Evolutionary conservation across 1,140 invertebrate species (phyloP).

Genomic region (Pseudomyrmex gracilis): DNA sequence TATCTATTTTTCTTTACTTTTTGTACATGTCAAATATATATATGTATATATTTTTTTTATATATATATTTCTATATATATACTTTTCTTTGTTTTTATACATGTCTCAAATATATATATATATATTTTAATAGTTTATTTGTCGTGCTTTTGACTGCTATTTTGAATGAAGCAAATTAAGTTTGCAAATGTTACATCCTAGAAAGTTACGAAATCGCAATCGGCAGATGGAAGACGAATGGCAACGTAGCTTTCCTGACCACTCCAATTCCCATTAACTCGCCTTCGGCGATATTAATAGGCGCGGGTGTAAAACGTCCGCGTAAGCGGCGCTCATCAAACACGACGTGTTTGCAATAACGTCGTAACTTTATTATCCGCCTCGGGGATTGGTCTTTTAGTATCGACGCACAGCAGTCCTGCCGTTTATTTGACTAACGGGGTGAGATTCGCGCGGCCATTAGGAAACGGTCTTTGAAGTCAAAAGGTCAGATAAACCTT

Average conservation of each 20-base stretch:
- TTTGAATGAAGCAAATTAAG: neutral
- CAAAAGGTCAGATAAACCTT: constrained; percentile 45
- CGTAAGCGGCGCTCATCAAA: constrained; percentile 61
- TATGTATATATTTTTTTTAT: constrained; percentile 4
- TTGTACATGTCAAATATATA: neutral
- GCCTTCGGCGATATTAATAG: constrained; percentile 68
- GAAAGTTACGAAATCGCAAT: constrained; percentile 45
- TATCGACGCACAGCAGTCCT: constrained; percentile 57
- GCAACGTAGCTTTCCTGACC: constrained; percentile 60
- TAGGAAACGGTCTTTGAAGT: constrained; percentile 63
- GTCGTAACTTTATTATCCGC: constrained; percentile 70
- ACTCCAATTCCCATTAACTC: constrained; percentile 58
- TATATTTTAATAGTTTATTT: neutral
- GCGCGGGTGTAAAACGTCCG: constrained; percentile 32
- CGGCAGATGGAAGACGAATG: constrained; percentile 39
- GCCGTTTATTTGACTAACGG: constrained; percentile 67
- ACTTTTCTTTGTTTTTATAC: neutral
- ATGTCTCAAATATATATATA: neutral
- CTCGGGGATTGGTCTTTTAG: constrained; percentile 50
- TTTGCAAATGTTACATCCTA: constrained; percentile 9
- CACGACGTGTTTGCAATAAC: constrained; percentile 71
- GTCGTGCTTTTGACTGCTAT: neutral
- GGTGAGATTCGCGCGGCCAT: constrained; percentile 56
- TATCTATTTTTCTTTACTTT: neutral
- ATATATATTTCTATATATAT: too few relatives aligned